Conservation (phyloP, 1,140 invertebrate species). For the Rhynchophorus ferrugineus region DNA sequence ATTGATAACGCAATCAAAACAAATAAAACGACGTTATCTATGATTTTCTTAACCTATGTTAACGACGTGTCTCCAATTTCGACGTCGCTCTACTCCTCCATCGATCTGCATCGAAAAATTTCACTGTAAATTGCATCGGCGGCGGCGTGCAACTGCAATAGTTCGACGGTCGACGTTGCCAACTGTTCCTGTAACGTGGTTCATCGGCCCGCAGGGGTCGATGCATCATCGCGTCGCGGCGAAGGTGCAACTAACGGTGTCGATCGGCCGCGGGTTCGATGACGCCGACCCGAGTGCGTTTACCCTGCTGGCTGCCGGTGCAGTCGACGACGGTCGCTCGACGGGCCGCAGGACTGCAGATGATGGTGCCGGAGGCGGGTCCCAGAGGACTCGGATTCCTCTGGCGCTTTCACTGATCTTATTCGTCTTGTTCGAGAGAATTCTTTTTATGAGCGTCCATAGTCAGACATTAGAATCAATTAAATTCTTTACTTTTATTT, state of each 20-base stretch:
- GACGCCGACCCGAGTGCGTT: slow-evolving; percentile 13
- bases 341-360: slow-evolving; percentile 5
- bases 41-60: too few relatives aligned
- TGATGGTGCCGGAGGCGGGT: not conserved
- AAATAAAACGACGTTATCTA: too few relatives aligned
- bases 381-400: not conserved
- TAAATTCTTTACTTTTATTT: too few relatives aligned
- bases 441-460: not conserved
- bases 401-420: not conserved
- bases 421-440: not conserved
- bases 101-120: not conserved
- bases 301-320: slow-evolving; percentile 11
- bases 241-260: slow-evolving; percentile 18
- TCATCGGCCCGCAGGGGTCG: slow-evolving; percentile 20
- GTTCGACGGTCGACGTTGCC: not conserved
- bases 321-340: not conserved
- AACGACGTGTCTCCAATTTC: too few relatives aligned
- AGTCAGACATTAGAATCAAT: too few relatives aligned
- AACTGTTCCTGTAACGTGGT: not conserved
- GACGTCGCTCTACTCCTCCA: too few relatives aligned
- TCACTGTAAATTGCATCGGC: not conserved
- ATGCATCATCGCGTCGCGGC: slow-evolving; percentile 15
- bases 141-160: too few relatives aligned
- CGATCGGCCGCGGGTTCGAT: slow-evolving; percentile 15
- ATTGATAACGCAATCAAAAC: too few relatives aligned